phyloP scores from a whole-genome alignment of 2,113 vertebrate species.

The Arvicanthis niloticus region DNA sequence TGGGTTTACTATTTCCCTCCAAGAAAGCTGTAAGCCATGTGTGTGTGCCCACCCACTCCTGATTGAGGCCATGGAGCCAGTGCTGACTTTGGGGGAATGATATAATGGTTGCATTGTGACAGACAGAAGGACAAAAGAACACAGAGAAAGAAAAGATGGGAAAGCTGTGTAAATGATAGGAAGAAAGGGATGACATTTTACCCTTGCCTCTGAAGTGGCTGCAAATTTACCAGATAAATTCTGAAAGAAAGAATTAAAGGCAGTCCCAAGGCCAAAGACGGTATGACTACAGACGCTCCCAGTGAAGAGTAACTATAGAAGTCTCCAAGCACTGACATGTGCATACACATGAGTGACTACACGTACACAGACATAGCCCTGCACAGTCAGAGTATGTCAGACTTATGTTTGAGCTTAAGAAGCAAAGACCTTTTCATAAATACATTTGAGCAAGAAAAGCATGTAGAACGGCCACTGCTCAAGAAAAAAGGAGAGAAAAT shows the following conservation, averaged over 20 bases:
- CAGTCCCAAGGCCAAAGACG: not conserved
- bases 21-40: not conserved
- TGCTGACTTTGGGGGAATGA: not conserved
- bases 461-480: not conserved
- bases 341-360: not conserved
- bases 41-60: not conserved
- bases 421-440: not conserved
- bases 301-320: not conserved
- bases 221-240: not conserved
- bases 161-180: too few relatives aligned
- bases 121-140: not conserved
- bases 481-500: slow-evolving; percentile 64
- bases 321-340: not conserved
- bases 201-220: slow-evolving; percentile 38
- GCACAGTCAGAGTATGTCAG: not conserved
- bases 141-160: not conserved
- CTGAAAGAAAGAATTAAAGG: not conserved
- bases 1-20: not conserved
- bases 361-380: not conserved
- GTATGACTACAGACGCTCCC: not conserved
- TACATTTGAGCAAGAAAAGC: slow-evolving; percentile 2
- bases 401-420: not conserved
- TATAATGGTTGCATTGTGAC: not conserved
- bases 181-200: not conserved
- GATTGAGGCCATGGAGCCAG: not conserved